A percentile compares a stretch with the other conserved stretches of the same genome.
Conservation (phyloP, 2,797 vertebrate genomes). For the Eospalax fontanierii region DNA sequence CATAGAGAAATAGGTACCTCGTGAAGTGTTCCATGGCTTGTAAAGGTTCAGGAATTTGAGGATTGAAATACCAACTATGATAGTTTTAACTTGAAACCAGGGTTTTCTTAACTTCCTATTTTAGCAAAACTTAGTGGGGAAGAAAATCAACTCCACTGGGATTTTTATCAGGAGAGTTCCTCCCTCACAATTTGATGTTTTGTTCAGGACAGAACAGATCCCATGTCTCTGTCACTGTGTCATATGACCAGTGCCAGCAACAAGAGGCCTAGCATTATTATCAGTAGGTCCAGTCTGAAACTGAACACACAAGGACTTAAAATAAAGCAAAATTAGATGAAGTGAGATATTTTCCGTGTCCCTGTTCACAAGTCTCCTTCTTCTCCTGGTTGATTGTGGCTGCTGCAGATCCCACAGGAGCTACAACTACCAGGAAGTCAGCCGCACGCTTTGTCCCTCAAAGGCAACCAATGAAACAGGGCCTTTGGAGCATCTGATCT, state of each 20-base stretch:
- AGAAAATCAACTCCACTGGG: neutral
- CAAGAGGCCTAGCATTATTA: neutral
- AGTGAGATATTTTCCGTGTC: neutral
- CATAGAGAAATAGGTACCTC: neutral
- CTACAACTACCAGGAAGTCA: conserved; percentile 92
- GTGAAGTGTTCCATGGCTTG: neutral
- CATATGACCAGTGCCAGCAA: neutral
- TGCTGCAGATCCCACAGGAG: conserved; percentile 89
- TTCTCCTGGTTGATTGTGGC: neutral
- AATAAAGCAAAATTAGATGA: conserved; percentile 14
- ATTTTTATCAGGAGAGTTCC: neutral
- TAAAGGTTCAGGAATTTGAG: neutral
- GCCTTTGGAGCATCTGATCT: conserved; percentile 89
- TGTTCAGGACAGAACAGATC: neutral
- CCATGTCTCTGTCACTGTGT: neutral
- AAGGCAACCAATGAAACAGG: conserved; percentile 87
- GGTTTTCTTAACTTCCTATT: neutral
- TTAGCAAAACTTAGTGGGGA: neutral
- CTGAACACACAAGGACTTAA: conserved; percentile 16
- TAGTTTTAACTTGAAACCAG: neutral
- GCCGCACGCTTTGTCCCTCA: conserved; percentile 91
- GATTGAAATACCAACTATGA: conserved; percentile 17
- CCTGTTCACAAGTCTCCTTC: neutral
- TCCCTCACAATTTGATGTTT: neutral
- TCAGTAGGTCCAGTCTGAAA: neutral